A percentile compares a stretch with the other conserved stretches of the same genome.
These are phyloP conservation scores for Spisula solida DNA, from an alignment of 2,888 invertebrate species.

Conservation along the genomic window DNA sequence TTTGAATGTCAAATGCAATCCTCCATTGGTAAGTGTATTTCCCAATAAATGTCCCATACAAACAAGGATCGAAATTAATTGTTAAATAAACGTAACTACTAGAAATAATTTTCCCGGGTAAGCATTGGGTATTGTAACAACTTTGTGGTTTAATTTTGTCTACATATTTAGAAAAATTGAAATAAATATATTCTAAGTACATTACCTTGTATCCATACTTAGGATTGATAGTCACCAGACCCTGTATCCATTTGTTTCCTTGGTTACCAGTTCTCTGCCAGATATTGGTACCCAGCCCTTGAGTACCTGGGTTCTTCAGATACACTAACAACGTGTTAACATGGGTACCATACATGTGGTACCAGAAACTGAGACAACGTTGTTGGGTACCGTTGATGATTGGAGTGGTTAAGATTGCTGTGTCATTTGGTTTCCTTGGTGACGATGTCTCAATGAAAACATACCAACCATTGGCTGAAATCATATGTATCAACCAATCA, in stretches of 20 bases:
- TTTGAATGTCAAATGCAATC: too few relatives aligned
- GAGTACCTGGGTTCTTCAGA: constrained; percentile 47
- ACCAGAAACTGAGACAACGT: constrained; percentile 83
- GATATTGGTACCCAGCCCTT: constrained; percentile 62
- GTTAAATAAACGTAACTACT: too few relatives aligned
- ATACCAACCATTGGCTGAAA: constrained; percentile 74
- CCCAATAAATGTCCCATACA: too few relatives aligned
- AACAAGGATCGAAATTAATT: too few relatives aligned
- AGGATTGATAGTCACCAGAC: constrained; percentile 61
- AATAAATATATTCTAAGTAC: too few relatives aligned
- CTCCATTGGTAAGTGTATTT: too few relatives aligned
- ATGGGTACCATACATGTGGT: constrained; percentile 83
- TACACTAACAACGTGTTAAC: constrained; percentile 78
- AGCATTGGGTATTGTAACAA: too few relatives aligned
- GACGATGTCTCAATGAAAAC: constrained; percentile 89
- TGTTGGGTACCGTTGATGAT: constrained; percentile 69
- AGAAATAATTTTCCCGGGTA: too few relatives aligned
- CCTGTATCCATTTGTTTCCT: constrained; percentile 76
- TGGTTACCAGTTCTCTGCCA: constrained; percentile 72
- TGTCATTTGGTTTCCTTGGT: constrained; percentile 89
- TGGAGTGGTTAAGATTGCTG: constrained; percentile 88
- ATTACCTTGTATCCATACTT: constrained; percentile 67
- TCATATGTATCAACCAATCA: background rate
- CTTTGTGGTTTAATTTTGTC: too few relatives aligned
- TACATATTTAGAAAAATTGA: too few relatives aligned